Evolutionary conservation across 1,140 invertebrate species (phyloP).

Genomic region (Idris sp.): DNA sequence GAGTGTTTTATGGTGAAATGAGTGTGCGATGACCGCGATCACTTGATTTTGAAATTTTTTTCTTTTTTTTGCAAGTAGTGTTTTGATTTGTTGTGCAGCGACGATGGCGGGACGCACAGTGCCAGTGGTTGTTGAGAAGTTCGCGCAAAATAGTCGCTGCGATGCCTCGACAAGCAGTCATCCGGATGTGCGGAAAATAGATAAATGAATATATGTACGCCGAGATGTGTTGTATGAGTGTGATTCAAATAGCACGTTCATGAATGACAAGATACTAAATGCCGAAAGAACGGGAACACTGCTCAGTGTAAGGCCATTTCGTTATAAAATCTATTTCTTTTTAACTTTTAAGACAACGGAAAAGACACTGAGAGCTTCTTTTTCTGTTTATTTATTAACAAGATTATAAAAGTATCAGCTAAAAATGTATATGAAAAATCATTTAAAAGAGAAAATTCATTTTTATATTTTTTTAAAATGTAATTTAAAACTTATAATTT

Average conservation of each 20-base stretch:
- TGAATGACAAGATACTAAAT: constrained; percentile 49
- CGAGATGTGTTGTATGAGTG: constrained; percentile 41
- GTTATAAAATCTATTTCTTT: constrained; percentile 5
- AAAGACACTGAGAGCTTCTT: too few species aligned
- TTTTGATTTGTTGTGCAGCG: neutral
- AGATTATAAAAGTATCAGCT: too few species aligned
- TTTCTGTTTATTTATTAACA: too few species aligned
- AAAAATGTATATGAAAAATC: too few species aligned
- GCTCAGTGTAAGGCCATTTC: constrained; percentile 9
- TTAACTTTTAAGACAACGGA: neutral
- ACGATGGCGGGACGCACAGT: neutral
- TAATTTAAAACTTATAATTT: too few species aligned
- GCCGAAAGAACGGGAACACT: constrained; percentile 12
- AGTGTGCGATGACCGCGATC: constrained; percentile 18
- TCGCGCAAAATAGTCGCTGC: constrained; percentile 45
- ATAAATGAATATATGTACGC: constrained; percentile 41
- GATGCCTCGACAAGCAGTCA: constrained; percentile 39
- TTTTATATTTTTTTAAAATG: too few species aligned
- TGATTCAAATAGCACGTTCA: constrained; percentile 52
- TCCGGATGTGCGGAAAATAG: constrained; percentile 58
- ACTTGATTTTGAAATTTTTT: neutral
- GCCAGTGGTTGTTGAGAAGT: constrained; percentile 29
- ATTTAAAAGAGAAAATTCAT: too few species aligned
- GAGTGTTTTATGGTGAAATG: constrained; percentile 9
- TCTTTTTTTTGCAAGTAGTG: neutral